A percentile compares a stretch with the other conserved stretches of the same genome.
Conservation (phyloP, 2,797 vertebrate species). For the Pangasius larnaudii region DNA sequence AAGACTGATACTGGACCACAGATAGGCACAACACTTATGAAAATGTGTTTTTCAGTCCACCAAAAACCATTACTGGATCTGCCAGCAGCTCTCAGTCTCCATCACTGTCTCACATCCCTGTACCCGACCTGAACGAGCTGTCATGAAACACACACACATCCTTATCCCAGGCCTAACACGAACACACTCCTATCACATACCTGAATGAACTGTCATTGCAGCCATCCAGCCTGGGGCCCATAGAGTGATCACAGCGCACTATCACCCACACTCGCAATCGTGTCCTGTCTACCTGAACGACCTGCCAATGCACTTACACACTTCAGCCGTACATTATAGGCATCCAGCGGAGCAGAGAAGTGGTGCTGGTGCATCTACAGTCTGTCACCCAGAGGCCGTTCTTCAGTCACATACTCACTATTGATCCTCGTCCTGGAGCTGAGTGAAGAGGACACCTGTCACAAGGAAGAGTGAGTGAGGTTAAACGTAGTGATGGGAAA, state of each 20-base stretch:
- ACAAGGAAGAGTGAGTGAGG: slow-evolving; percentile 19
- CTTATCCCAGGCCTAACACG: background rate
- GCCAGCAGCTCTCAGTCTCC: slow-evolving; percentile 43
- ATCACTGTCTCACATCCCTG: slow-evolving; percentile 65
- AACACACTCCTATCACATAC: slow-evolving; percentile 33
- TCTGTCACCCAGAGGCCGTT: slow-evolving; percentile 50
- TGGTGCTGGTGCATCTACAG: slow-evolving; percentile 45
- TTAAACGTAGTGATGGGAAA: background rate
- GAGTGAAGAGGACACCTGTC: slow-evolving; percentile 52
- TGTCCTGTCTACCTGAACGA: slow-evolving; percentile 47
- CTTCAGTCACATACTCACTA: slow-evolving; percentile 55
- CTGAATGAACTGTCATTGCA: slow-evolving; percentile 44
- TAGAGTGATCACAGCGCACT: slow-evolving; percentile 33
- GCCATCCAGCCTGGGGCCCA: slow-evolving; percentile 18
- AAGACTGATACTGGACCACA: background rate
- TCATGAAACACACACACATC: slow-evolving; percentile 50
- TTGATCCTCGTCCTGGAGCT: slow-evolving; percentile 49
- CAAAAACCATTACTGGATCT: slow-evolving; percentile 22
- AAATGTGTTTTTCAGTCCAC: slow-evolving; percentile 12
- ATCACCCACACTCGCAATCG: slow-evolving; percentile 41
- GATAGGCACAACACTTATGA: background rate
- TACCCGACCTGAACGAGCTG: slow-evolving; percentile 63
- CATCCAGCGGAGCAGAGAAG: slow-evolving; percentile 47
- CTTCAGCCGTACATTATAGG: slow-evolving; percentile 67
- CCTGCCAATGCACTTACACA: slow-evolving; percentile 56